These are phyloP conservation scores for Microplitis manilae DNA, from an alignment of 2,888 invertebrate species.

Conservation along the genomic window DNA sequence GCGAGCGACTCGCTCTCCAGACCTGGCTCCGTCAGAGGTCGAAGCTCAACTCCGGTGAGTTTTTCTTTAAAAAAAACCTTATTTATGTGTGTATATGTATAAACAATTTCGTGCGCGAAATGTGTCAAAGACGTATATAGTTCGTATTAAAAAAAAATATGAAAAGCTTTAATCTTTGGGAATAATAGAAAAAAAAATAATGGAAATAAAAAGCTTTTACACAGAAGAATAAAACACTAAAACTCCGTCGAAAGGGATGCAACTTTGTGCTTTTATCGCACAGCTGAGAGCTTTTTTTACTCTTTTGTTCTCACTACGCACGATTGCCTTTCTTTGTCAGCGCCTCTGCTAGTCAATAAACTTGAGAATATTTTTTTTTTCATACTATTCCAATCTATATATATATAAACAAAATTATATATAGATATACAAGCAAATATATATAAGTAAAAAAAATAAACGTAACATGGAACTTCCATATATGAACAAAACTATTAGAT, in stretches of 20 bases:
- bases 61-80: not conserved
- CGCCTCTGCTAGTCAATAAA: slow-evolving; percentile 4
- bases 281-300: slow-evolving; percentile 36
- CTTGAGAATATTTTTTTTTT: slow-evolving; percentile 5
- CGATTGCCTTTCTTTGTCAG: slow-evolving; percentile 37
- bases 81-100: too few species aligned
- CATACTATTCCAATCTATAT: not conserved
- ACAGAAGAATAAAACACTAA: slow-evolving; percentile 34
- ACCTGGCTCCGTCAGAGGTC: slow-evolving; percentile 62
- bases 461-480: not conserved
- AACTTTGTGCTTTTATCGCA: slow-evolving; percentile 29
- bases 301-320: slow-evolving; percentile 31
- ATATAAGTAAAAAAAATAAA: not conserved
- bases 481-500: slow-evolving; percentile 1
- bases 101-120: slow-evolving; percentile 12
- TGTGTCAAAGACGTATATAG: not conserved
- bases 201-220: slow-evolving; percentile 18
- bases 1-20: slow-evolving; percentile 71
- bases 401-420: not conserved
- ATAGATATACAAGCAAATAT: not conserved
- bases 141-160: slow-evolving; percentile 10
- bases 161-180: slow-evolving; percentile 41
- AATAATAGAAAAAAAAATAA: slow-evolving; percentile 21
- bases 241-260: slow-evolving; percentile 15
- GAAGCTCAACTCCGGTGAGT: slow-evolving; percentile 63